A percentile compares a stretch with the other conserved stretches of the same genome.
These are phyloP conservation scores for Cryptomyrus ogoouensis DNA, from an alignment of 2,113 vertebrate genomes.

Conservation along the genomic window DNA sequence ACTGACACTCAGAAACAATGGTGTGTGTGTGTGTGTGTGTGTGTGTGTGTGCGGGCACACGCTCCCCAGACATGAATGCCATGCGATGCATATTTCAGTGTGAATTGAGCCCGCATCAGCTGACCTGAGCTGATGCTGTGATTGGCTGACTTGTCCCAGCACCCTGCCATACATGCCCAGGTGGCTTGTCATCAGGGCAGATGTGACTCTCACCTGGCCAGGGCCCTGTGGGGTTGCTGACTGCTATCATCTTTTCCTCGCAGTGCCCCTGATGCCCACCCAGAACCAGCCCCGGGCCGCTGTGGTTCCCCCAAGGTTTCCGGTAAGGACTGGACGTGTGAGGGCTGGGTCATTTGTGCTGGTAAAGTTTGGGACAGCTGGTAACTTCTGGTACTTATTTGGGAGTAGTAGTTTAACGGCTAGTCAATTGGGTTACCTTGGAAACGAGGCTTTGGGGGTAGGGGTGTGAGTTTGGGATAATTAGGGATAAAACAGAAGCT, in stretches of 20 bases:
- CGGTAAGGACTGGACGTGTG: conserved; percentile 84
- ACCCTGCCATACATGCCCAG: neutral
- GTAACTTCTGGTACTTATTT: neutral
- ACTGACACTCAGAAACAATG: neutral
- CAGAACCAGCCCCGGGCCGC: conserved; percentile 91
- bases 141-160: neutral
- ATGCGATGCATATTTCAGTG: neutral
- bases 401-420: neutral
- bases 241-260: conserved; percentile 55
- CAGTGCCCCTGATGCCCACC: conserved; percentile 92
- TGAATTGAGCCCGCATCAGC: neutral
- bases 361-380: neutral
- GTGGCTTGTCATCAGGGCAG: neutral
- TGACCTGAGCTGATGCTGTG: neutral
- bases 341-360: conserved; percentile 11
- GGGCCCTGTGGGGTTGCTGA: neutral
- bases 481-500: neutral
- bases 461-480: neutral
- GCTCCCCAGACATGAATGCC: neutral
- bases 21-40: neutral
- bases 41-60: neutral
- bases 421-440: neutral
- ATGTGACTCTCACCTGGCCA: neutral
- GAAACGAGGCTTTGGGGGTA: neutral
- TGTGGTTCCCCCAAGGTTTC: conserved; percentile 90